Base-by-base conservation (phyloP, 2,113 vertebrate genomes). In the Ivindomyrus marchei region DNA sequence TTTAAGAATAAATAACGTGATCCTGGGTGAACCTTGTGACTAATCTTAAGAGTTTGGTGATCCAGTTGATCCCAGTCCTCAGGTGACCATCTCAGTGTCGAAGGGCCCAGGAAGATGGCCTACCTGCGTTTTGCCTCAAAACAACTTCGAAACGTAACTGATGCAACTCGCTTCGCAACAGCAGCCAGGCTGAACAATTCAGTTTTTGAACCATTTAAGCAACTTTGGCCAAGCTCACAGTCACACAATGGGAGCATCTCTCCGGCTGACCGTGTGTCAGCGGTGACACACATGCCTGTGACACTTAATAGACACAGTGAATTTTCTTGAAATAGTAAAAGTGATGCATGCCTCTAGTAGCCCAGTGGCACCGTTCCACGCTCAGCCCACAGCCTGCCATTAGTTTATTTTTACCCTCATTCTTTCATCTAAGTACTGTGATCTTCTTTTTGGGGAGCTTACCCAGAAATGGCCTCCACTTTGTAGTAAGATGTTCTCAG, bases 131-230 rank as follows among this genome's bases (percentile, higher is more conserved):
- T 93, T 91, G 77, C 36, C 90, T 87, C 89, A 91, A 93, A 89
- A 93, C 91, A 90, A 91, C 90, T 92, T 92, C 85, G 90, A 90
- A 93, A 92, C 90, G 90, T 58, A 87, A 52, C 88, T 88, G 90
- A 92, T 77, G 89, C 88, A 42, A 91, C 58, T 83, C 15, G 46
- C 56, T 90, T 52, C 89, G 88, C 91, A 90, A 77, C 87, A 85
- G 88, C 91, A 70, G 66, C 88, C 89, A 88, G 90, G 66, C 87
- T 93, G 91, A 94, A 93, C 94, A 91, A 93, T 93, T 93, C 90
- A 91, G 91, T 92, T 94, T 93, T 92, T 91, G 92, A 92, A 93
- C 93, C 94, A 90, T 94, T 92, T 90, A 49, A 88, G 2, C 87
- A 88, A 86, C 88, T 80, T 31, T 13, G 66, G 8, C 50, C 31